Evolutionary conservation across 2,888 invertebrate genomes (phyloP).

Genomic region (Dryococelus australis): DNA sequence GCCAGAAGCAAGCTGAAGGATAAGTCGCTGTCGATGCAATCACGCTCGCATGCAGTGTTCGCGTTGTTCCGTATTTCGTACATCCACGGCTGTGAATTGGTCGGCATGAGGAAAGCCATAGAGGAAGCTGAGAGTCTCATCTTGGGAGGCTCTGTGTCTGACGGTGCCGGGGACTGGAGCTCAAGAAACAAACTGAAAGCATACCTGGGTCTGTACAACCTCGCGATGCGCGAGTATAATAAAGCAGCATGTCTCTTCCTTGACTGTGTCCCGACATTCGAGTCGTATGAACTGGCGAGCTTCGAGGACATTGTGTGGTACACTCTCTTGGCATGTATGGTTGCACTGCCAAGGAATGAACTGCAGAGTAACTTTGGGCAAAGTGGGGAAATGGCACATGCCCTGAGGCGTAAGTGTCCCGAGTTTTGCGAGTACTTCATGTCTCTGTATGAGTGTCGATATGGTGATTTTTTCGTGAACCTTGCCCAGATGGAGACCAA

Average conservation of each 20-base stretch:
- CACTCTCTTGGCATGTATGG: slow-evolving; percentile 65
- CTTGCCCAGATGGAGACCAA: slow-evolving; percentile 79
- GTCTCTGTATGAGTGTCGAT: slow-evolving; percentile 91
- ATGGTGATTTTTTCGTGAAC: slow-evolving; percentile 87
- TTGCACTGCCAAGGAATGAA: slow-evolving; percentile 65
- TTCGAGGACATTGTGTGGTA: slow-evolving; percentile 81
- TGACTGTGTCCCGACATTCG: slow-evolving; percentile 98
- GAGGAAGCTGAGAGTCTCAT: slow-evolving; percentile 61
- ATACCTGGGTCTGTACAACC: slow-evolving; percentile 94
- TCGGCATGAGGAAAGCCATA: slow-evolving; percentile 59
- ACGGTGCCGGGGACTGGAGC: slow-evolving; percentile 99
- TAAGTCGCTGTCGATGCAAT: slow-evolving; percentile 64
- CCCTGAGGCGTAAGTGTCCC: slow-evolving; percentile 72
- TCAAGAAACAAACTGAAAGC: slow-evolving; percentile 96
- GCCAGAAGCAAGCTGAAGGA: slow-evolving; percentile 66
- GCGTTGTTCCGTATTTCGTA: slow-evolving; percentile 66
- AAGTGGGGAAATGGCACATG: slow-evolving; percentile 77
- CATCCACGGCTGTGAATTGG: slow-evolving; percentile 67
- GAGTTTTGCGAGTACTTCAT: slow-evolving; percentile 71
- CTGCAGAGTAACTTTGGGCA: slow-evolving; percentile 64
- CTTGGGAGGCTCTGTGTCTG: not conserved
- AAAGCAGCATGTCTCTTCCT: slow-evolving; percentile 93
- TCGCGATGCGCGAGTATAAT: slow-evolving; percentile 95
- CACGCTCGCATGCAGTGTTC: slow-evolving; percentile 65
- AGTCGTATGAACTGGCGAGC: slow-evolving; percentile 98